A percentile compares a stretch with the other conserved stretches of the same genome.
phyloP scores from a whole-genome alignment of 2,888 invertebrate genomes.

The Apotomis turbidana region DNA sequence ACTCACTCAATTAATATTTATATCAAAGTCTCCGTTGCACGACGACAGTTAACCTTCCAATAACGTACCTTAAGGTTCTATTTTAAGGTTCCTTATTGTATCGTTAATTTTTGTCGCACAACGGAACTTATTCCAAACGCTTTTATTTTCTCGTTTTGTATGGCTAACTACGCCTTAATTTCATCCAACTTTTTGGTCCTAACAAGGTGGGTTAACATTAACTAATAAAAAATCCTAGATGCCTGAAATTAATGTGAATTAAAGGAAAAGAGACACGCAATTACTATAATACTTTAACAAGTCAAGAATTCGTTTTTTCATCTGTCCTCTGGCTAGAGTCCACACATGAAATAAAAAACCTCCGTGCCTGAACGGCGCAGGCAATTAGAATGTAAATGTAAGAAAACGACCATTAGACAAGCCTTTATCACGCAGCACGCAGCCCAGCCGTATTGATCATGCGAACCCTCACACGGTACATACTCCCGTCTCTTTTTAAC shows the following conservation, averaged over 20 bases:
- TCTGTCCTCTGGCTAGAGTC: constrained; percentile 56
- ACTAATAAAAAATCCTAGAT: too few species aligned
- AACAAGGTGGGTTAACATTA: too few species aligned
- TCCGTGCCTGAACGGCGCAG: constrained; percentile 63
- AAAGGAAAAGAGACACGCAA: background rate
- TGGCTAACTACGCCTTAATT: too few species aligned
- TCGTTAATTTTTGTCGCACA: too few species aligned
- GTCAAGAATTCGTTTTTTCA: background rate
- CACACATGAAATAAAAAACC: constrained; percentile 68
- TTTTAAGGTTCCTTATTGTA: too few species aligned
- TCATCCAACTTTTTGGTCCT: too few species aligned
- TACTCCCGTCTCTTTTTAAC: constrained; percentile 82
- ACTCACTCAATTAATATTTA: too few species aligned
- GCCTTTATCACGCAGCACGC: constrained; percentile 62
- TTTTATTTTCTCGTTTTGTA: too few species aligned
- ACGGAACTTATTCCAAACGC: too few species aligned
- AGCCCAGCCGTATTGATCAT: constrained; percentile 77
- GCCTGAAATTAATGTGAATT: background rate
- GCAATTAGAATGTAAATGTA: constrained; percentile 83
- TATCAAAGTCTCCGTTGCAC: too few species aligned
- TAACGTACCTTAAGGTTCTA: too few species aligned
- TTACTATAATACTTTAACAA: background rate
- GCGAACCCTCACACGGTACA: constrained; percentile 77
- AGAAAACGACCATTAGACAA: constrained; percentile 80
- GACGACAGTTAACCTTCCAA: too few species aligned